A percentile compares a stretch with the other conserved stretches of the same genome.
These are phyloP conservation scores for Lepidocyrtoides sp. DNA, from an alignment of 2,888 invertebrate species.

Conservation along the genomic window DNA sequence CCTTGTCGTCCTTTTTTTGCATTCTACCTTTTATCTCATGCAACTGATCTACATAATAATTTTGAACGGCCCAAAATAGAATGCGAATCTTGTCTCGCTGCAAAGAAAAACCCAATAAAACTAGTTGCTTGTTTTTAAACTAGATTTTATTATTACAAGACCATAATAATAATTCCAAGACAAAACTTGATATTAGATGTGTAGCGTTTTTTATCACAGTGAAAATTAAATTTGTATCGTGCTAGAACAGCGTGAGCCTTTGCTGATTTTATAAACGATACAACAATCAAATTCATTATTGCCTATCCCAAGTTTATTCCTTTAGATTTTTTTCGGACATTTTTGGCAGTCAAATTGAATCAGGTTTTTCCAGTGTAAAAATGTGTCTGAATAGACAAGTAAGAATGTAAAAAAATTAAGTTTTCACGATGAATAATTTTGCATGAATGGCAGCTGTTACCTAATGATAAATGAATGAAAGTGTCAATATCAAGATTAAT, in stretches of 20 bases:
- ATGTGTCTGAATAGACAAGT: too few relatives aligned
- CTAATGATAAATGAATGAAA: not conserved
- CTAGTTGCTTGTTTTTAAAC: constrained; percentile 8
- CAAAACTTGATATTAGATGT: too few relatives aligned
- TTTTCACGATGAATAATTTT: not conserved
- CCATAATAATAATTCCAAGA: not conserved
- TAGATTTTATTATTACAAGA: not conserved
- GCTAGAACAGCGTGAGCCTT: constrained; percentile 3
- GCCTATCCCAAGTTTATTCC: not conserved
- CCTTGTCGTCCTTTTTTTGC: not conserved
- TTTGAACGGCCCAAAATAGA: constrained; percentile 14
- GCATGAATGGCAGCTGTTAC: not conserved
- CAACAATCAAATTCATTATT: not conserved
- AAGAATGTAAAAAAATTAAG: too few relatives aligned
- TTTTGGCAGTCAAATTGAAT: constrained; percentile 30
- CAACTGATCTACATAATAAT: constrained; percentile 33
- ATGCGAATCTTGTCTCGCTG: not conserved
- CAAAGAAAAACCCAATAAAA: not conserved
- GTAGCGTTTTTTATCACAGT: not conserved
- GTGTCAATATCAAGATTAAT: too few relatives aligned
- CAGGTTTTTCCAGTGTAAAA: constrained; percentile 8
- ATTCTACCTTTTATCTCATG: not conserved
- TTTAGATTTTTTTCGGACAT: not conserved
- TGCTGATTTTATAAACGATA: not conserved
- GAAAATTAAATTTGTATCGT: constrained; percentile 19